These are phyloP conservation scores for Hyalella azteca DNA, from an alignment of 2,888 invertebrate genomes.

Conservation along the genomic window DNA sequence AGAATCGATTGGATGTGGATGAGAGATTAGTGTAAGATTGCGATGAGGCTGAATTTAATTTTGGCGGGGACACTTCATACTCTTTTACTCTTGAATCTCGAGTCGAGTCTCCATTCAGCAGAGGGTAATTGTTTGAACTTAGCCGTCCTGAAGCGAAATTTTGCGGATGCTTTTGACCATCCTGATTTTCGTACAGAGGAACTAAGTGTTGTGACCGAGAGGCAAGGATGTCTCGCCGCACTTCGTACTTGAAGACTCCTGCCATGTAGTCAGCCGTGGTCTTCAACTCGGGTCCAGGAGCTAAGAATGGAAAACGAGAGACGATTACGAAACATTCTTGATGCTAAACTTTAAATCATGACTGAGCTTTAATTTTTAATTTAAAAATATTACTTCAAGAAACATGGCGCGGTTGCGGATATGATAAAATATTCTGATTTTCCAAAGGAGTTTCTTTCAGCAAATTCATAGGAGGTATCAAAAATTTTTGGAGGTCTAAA, in stretches of 20 bases:
- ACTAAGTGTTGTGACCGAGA: slow-evolving; percentile 20
- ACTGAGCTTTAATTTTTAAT: too few relatives aligned
- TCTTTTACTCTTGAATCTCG: not conserved
- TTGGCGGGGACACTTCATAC: not conserved
- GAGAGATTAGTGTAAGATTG: not conserved
- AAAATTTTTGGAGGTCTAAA: too few relatives aligned
- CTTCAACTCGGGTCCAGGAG: slow-evolving; percentile 72
- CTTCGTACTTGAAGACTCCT: slow-evolving; percentile 71
- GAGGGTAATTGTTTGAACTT: not conserved
- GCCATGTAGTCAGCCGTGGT: slow-evolving; percentile 74
- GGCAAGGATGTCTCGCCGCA: slow-evolving; percentile 51
- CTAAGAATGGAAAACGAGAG: too few relatives aligned
- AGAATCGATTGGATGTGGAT: slow-evolving; percentile 5
- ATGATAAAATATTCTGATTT: too few relatives aligned
- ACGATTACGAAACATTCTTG: too few relatives aligned
- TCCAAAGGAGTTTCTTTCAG: too few relatives aligned
- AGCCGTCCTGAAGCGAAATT: not conserved
- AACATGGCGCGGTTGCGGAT: too few relatives aligned
- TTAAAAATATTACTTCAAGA: too few relatives aligned
- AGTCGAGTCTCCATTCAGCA: not conserved
- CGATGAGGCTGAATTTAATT: not conserved
- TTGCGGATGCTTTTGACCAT: not conserved
- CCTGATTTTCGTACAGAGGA: not conserved
- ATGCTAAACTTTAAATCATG: too few relatives aligned
- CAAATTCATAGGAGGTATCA: too few relatives aligned